Evolutionary conservation across 2,888 invertebrate species (phyloP), one percentile per base, ranked within the genome.

Genomic region (Epicampocera succincta): DNA sequence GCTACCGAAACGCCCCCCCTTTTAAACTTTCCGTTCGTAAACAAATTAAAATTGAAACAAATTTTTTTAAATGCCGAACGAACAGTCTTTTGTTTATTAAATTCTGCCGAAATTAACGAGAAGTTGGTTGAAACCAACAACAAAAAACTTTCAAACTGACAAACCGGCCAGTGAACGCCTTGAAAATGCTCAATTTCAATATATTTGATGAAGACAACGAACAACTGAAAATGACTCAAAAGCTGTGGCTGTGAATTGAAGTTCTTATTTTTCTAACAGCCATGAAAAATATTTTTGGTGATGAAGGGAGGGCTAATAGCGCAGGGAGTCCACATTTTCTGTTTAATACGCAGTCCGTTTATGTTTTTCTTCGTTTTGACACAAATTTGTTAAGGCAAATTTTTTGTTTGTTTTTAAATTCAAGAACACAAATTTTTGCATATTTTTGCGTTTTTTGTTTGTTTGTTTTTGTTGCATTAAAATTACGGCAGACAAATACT

Each of bases 151-250:
- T 54, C 44, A 33, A 58, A 69, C 69, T 69, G 69, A 69, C 56
- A 69, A 69, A 58, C 46, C 69, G 46, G 69, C 19, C 56, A 33
- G 69, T 69, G 19, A 69, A 69, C 69, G 69, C 69, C 69, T 58
- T 56, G n/a, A 46, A 56, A 56, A 46, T 11, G 9, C 19, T 46
- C 38, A 58, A 69, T 58, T 58, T 69, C 52, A 58, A 4, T 46
- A 38, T 17, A 21, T 69, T n/a, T 33, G 21, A 58, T 15, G 13
- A 60, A 25, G n/a, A 17, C 17, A 44, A 68, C n/a, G n/a, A 11
- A 25, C 1, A 52, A 2, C 52, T 8, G 46, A 29, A 44, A 60
- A 21, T 15, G 0, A 38, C 3, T 11, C 3, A 15, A 25, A 40
- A 52, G 52, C 50, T 50, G 40, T 25, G 38, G 0, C 3, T 3